Evolutionary conservation across 2,888 invertebrate species (phyloP), one percentile per base, ranked within the genome.

Genomic region (Euphydryas editha): DNA sequence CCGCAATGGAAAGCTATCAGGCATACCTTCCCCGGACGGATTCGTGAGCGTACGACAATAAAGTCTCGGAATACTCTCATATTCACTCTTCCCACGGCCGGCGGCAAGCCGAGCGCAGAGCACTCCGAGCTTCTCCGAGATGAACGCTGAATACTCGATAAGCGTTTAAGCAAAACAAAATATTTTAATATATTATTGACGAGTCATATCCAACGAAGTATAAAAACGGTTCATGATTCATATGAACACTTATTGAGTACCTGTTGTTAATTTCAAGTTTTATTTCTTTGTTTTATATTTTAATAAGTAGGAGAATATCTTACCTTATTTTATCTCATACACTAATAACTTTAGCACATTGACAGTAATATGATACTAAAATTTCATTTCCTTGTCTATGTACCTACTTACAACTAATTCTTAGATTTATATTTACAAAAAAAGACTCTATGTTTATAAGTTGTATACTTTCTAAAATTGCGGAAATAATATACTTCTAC

Each of bases 31-130:
- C 47, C 36, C 47, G 47, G 39, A 47, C 58, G 63, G 49, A 47
- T 51, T 58, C 63, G 63, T 64, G 63, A 59, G 63, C 63, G 63
- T 64, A 64, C 51, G 63, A 64, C 63, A 51, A 51, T 59, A 64
- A 59, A 58, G 58, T 37, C 63, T 64, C 57, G 49, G 58, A 64
- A 44, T 64, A 64, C 59, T 64, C 59, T 57, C 42, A 42, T 59
- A 36, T 4, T 44, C 51, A 44, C 42, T n/a, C 51, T 64, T 64
- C 63, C 63, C 63, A 64, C 63, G 63, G 49, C 49, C 15, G 13
- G 20, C 47, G 46, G 46, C 13, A 13, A 39, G 39, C 13, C 8
- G 11, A 39, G n/a, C n/a, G n/a, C n/a, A n/a, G 30, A 30, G 18
- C 17, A 8, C 46, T 44, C 46, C 49, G 54, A 30, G 36, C 54